Evolutionary conservation across 1,140 invertebrate species (phyloP).

Genomic region (Asobara japonica): DNA sequence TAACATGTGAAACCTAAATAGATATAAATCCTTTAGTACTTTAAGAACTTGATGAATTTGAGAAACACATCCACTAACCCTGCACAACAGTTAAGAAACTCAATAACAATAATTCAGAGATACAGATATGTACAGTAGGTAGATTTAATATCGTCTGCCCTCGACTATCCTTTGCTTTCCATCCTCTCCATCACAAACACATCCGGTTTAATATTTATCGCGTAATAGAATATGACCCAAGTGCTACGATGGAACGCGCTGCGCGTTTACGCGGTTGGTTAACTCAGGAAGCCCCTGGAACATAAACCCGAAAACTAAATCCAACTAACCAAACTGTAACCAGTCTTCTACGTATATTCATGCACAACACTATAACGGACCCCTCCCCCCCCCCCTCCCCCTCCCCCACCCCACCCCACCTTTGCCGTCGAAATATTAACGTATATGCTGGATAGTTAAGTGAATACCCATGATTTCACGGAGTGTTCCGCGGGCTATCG

Average conservation of each 20-base stretch:
- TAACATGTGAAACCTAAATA: background rate
- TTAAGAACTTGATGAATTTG: background rate
- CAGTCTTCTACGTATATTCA: constrained; percentile 7
- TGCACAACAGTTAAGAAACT: background rate
- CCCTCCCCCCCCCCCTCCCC: no score
- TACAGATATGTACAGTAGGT: background rate
- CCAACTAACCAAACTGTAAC: constrained; percentile 48
- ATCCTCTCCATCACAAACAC: constrained; percentile 31
- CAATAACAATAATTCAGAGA: constrained; percentile 8
- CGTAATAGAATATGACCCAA: constrained; percentile 55
- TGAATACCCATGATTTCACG: constrained; percentile 17
- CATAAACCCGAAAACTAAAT: constrained; percentile 60
- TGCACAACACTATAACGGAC: background rate
- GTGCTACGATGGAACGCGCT: constrained; percentile 39
- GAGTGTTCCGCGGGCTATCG: constrained; percentile 13
- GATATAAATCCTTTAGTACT: no score
- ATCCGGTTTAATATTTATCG: constrained; percentile 57
- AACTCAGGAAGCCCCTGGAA: constrained; percentile 52
- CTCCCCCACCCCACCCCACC: no score
- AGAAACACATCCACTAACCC: background rate
- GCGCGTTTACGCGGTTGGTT: constrained; percentile 55
- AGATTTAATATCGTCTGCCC: constrained; percentile 27
- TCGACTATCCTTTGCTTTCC: constrained; percentile 19
- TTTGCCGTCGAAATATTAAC: background rate
- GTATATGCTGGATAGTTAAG: background rate